phyloP scores from a whole-genome alignment of 2,888 invertebrate genomes.

The Saturnia japonica region DNA sequence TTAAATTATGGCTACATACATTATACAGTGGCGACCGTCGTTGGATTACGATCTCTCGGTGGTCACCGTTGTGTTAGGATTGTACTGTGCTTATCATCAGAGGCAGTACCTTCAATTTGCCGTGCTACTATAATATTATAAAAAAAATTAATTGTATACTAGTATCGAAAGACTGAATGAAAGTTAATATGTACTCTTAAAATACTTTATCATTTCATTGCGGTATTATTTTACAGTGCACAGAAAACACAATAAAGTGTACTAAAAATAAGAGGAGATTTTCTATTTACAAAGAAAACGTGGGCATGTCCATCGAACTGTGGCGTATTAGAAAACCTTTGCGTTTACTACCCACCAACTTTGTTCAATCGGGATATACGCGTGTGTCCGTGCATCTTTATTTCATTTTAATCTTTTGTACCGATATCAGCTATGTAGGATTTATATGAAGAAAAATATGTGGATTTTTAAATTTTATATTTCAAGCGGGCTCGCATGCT shows the following conservation, averaged over 20 bases:
- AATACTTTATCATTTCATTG: neutral
- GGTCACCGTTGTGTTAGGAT: too few species aligned
- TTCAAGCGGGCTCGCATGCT: too few species aligned
- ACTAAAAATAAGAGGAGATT: neutral
- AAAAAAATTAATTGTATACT: too few species aligned
- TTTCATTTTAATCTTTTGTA: neutral
- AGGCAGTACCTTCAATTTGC: too few species aligned
- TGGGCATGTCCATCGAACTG: neutral
- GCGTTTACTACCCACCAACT: neutral
- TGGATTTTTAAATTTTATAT: too few species aligned
- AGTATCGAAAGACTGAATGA: too few species aligned
- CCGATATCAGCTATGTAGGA: neutral
- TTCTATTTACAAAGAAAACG: neutral
- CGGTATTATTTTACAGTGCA: neutral
- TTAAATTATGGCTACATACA: too few species aligned
- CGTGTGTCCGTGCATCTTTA: neutral
- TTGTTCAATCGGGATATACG: neutral
- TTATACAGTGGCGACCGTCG: too few species aligned
- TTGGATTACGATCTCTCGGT: too few species aligned
- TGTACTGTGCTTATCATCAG: too few species aligned
- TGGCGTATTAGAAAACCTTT: neutral
- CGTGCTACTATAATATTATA: too few species aligned
- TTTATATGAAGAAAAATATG: neutral
- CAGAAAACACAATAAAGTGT: neutral
- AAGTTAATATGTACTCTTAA: too few species aligned